Conservation (phyloP, 1,140 invertebrate species). For the Cherax destructor region DNA sequence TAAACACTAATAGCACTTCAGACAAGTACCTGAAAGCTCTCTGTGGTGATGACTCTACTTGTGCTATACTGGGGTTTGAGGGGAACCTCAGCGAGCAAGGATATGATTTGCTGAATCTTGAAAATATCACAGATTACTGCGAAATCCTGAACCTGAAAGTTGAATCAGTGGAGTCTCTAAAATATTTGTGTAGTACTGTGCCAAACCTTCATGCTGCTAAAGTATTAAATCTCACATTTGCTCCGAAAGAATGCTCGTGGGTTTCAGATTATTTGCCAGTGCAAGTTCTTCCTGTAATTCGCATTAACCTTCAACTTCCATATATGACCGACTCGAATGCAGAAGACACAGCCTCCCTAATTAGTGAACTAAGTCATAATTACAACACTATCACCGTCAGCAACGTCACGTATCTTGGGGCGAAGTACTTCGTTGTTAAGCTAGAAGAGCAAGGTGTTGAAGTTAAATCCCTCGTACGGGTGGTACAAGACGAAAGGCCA, state of each 20-base stretch:
- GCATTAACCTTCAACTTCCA: neutral
- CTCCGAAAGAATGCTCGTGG: neutral
- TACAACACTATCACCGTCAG: neutral
- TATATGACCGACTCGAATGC: neutral
- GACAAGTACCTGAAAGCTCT: neutral
- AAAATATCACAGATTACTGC: neutral
- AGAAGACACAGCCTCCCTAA: neutral
- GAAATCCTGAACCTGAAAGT: neutral
- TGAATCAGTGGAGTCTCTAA: neutral
- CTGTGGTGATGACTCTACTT: neutral
- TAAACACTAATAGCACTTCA: neutral
- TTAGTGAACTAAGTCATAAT: neutral
- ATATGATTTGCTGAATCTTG: neutral
- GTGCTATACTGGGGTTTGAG: neutral
- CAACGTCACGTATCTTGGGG: neutral
- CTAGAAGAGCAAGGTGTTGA: neutral
- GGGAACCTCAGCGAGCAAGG: slow-evolving; percentile 5
- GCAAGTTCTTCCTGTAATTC: no score
- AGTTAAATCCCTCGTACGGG: neutral
- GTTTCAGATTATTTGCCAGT: neutral
- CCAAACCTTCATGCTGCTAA: neutral
- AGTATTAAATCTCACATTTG: neutral
- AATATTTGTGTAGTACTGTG: neutral
- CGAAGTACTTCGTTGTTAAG: neutral
- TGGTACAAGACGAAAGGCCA: neutral